Evolutionary conservation across 2,888 invertebrate genomes (phyloP), one percentile per base, ranked within the genome.

Genomic region (Megamerina dolium): DNA sequence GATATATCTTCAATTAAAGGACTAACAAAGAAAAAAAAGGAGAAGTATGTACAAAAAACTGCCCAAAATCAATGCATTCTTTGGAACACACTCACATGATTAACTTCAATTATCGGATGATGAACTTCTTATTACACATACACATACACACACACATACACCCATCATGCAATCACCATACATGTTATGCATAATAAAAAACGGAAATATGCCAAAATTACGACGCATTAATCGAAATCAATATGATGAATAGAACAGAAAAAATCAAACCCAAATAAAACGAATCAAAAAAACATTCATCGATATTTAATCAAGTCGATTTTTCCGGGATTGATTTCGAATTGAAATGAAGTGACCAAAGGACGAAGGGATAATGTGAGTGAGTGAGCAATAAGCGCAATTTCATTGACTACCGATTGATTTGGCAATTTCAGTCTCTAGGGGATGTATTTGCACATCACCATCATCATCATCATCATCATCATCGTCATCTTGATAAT

Each of bases 191-290:
- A 46, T 42, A 51, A 46, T 40, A 49, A 51, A 51, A 52, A 55
- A 50, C 52, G 64, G 61, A 64, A 61, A 56, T 61, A 59, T 55
- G 55, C 57, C 51, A 56, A 62, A 64, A 59, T 64, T 57, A 57
- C 56, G 54, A 45, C 59, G 59, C 60, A 60, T 63, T 64, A 59
- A 54, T 37, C 40, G 49, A 53, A 53, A 52, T 52, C 52, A 51
- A 54, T 54, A 50, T 49, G 49, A 36, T 37, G n/a, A 46, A 35
- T 41, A 37, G 37, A 45, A 40, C 13, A 8, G 14, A 32, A 23
- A 37, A 20, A 26, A 27, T n/a, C 10, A 3, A n/a, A 27, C 10
- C 20, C 31, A 21, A 17, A 37, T 26, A 23, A 43, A 16, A 17
- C 31, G 12, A 19, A 27, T 23, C 18, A 37, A 36, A 46, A 40